Evolutionary conservation across 2,113 vertebrate genomes (phyloP), one percentile per base, ranked within the genome.

Genomic region (Heterochromis multidens): DNA sequence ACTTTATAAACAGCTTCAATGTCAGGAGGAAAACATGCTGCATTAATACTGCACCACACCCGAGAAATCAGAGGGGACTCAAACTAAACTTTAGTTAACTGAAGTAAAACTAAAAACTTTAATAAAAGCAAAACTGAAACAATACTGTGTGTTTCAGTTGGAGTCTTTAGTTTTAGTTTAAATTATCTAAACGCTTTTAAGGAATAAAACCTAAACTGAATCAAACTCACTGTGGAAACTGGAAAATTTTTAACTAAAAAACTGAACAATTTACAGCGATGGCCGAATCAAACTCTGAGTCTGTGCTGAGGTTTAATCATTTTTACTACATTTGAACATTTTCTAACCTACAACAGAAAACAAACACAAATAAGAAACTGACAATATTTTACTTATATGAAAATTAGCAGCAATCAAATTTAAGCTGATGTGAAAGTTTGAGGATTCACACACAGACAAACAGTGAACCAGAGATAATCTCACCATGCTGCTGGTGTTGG

Each of bases 401-500:
- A 61, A 11, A 33, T 19, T 16, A 33, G 59, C 59, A 61, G 59
- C 63, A 67, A 67, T 1, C 65, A 70, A 46, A 70, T 5, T 4
- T 7, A 19, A 19, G n/a, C 40, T 17, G 35, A 65, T 0, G 60
- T 17, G 5, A 49, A 46, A 49, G 14, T 17, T 49, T 49, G 35
- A 37, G 2, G 46, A 17, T 49, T 6, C 37, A 12, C 37, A 40
- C 37, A 61, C 59, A 17, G 2, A 67, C 7, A 10, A 0, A 70
- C 14, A 27, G 37, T 43, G 63, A 43, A 43, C 13, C 63, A 6
- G 25, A 21, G 43, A 27, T n/a, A 5, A 49, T 43, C 87, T 87
- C 89, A 99, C 99, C 96, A 99, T 98, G 21, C 94, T 97, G 92
- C 81, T 98, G 8, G 97, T 97, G 93, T 97, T 98, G 1, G 98